These are phyloP conservation scores for Chromoteleia sp. DNA, from an alignment of 2,888 invertebrate genomes.

Conservation along the genomic window DNA sequence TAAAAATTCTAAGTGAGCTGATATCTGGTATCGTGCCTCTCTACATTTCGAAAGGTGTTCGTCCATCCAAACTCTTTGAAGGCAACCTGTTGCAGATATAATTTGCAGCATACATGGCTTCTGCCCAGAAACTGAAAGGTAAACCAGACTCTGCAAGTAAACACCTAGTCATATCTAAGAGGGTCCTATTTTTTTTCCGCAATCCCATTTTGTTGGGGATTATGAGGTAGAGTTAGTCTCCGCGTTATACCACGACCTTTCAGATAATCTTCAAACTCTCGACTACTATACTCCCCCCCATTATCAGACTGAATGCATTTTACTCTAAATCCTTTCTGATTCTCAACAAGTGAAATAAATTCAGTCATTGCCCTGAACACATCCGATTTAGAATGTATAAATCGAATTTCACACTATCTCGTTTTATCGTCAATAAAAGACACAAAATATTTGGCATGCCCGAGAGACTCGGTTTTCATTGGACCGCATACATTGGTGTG, in stretches of 20 bases:
- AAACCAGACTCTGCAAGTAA: background rate
- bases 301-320: constrained; percentile 25
- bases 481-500: too few species aligned
- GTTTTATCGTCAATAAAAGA: constrained; percentile 26
- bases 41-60: background rate
- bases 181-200: constrained; percentile 71
- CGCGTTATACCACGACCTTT: background rate
- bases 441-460: constrained; percentile 4
- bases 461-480: constrained; percentile 1
- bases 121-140: background rate
- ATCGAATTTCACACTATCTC: constrained; percentile 14
- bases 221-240: constrained; percentile 72
- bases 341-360: constrained; percentile 1
- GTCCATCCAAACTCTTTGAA: background rate
- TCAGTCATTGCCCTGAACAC: constrained; percentile 5
- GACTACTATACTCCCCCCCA: constrained; percentile 6
- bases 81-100: background rate
- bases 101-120: background rate
- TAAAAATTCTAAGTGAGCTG: constrained; percentile 17
- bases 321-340: background rate
- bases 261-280: constrained; percentile 3
- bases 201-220: constrained; percentile 76
- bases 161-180: background rate
- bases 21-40: background rate
- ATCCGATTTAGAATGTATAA: constrained; percentile 6